Percentiles rank a stretch among this genome's conserved stretches.
Evolutionary conservation across 2,113 vertebrate genomes (phyloP).

Genomic region (Hemibagrus wyckioides): DNA sequence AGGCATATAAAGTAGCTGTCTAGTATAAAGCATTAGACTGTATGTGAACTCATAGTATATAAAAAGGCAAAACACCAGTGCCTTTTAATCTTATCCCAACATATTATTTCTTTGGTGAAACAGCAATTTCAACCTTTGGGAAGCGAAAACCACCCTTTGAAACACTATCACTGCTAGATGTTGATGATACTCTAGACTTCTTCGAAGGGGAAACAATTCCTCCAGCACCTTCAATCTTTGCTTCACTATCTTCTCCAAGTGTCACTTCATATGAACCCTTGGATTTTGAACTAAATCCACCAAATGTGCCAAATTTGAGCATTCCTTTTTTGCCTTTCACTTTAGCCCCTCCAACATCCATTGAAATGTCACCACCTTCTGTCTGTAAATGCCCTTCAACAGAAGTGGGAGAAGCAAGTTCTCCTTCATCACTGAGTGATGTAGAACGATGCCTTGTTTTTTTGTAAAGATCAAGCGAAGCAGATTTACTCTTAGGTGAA

Average conservation of each 20-base stretch:
- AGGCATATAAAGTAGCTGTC: conserved; percentile 42
- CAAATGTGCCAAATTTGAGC: conserved; percentile 93
- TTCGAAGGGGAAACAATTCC: conserved; percentile 73
- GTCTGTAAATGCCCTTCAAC: conserved; percentile 74
- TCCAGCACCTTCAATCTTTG: conserved; percentile 63
- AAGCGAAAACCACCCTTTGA: conserved; percentile 74
- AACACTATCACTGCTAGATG: conserved; percentile 87
- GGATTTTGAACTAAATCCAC: conserved; percentile 87
- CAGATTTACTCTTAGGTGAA: conserved; percentile 79
- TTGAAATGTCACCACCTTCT: conserved; percentile 72
- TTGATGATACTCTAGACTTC: conserved; percentile 81
- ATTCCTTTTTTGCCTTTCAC: conserved; percentile 79
- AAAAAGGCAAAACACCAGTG: conserved; percentile 50
- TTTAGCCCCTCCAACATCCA: conserved; percentile 73
- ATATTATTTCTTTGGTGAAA: conserved; percentile 82
- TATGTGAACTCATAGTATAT: conserved; percentile 18
- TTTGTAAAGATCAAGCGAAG: conserved; percentile 83
- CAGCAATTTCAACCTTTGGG: conserved; percentile 77
- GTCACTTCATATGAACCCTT: conserved; percentile 94
- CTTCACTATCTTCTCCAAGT: conserved; percentile 78
- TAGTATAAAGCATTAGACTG: conserved; percentile 27
- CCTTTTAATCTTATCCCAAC: conserved; percentile 51
- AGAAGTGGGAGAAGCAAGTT: conserved; percentile 70
- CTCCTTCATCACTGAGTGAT: conserved; percentile 84
- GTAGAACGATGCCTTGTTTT: conserved; percentile 82